phyloP scores from a whole-genome alignment of 1,140 invertebrate genomes.

The Meteorus sp. region DNA sequence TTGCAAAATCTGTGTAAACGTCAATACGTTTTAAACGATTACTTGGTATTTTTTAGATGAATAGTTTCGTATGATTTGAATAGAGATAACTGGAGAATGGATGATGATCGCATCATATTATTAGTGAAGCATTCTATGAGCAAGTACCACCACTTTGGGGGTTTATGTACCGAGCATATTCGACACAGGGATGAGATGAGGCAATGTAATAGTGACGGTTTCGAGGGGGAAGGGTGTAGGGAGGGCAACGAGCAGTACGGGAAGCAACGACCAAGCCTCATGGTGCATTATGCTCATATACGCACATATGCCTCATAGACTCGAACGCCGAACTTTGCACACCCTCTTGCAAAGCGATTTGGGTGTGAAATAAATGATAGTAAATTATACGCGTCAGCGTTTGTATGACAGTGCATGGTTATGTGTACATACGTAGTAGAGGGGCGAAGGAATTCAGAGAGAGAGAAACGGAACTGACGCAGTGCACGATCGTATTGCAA shows the following conservation, averaged over 20 bases:
- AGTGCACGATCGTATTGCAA: conserved; percentile 42
- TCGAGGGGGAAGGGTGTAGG: conserved; percentile 28
- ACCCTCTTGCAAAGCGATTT: conserved; percentile 24
- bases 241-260: no score
- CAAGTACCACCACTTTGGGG: conserved; percentile 43
- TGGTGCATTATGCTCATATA: conserved; percentile 23
- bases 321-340: not conserved
- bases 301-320: conserved; percentile 13
- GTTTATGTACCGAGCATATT: conserved; percentile 18
- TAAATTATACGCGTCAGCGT: conserved; percentile 56
- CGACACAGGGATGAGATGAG: not conserved
- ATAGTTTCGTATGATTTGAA: conserved; percentile 47
- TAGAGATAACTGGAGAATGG: conserved; percentile 37
- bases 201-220: no score
- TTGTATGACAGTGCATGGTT: no score
- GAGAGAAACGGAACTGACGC: no score
- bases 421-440: no score
- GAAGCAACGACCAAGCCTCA: not conserved
- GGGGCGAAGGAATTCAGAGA: conserved; percentile 41
- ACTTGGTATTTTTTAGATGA: conserved; percentile 26
- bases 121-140: conserved; percentile 55
- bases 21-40: no score
- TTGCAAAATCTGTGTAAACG: no score
- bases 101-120: conserved; percentile 55
- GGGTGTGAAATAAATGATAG: conserved; percentile 56